Base-by-base conservation (phyloP, 2,888 invertebrate genomes). In the Rhodophaea formosa region DNA sequence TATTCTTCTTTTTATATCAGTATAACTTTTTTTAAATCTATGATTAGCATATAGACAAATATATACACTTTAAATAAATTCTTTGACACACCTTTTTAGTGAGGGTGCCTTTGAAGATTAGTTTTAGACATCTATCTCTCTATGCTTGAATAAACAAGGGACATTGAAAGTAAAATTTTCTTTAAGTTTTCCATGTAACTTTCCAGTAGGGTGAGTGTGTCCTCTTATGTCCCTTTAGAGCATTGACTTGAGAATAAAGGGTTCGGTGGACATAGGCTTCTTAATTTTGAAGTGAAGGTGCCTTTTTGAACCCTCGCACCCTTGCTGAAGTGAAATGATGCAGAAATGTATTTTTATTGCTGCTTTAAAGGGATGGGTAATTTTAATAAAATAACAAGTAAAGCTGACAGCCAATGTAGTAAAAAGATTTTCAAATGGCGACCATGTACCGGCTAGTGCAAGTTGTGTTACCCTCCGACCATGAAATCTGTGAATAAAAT, bases 211-310 rank as follows among this genome's bases (percentile, higher is more conserved):
- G 23, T 8, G 8, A 8, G 15, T 23, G 23, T 17, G 46, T 12
- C 46, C 17, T 46, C 23, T 16, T 23, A 23, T 23, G 7, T 23
- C 12, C 23, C 46, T 23, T 23, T 29, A 30, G 30, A 30, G 29
- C 47, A 47, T 29, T 47, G 47, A 30, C 47, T 47, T 47, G 47
- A 47, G 47, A 30, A 29, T 47, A 8, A 14, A 14, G 47, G 47
- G 47, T 29, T 47, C 30, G 14, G n/a, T 47, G 29, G 12, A 30
- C 45, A 29, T 12, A 23, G 23, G 44, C 17, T 23, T 46, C 46
- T 46, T 46, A 46, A 46, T 17, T 46, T 17, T 12, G 12, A 8
- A 44, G n/a, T 6, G 39, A 39, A 39, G 1, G 39, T 39, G 39
- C 39, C n/a, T 39, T 39, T 39, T 39, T 12, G 39, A 39, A 39